These are phyloP conservation scores for Xylocampa areola DNA, from an alignment of 2,888 invertebrate genomes.

Conservation along the genomic window DNA sequence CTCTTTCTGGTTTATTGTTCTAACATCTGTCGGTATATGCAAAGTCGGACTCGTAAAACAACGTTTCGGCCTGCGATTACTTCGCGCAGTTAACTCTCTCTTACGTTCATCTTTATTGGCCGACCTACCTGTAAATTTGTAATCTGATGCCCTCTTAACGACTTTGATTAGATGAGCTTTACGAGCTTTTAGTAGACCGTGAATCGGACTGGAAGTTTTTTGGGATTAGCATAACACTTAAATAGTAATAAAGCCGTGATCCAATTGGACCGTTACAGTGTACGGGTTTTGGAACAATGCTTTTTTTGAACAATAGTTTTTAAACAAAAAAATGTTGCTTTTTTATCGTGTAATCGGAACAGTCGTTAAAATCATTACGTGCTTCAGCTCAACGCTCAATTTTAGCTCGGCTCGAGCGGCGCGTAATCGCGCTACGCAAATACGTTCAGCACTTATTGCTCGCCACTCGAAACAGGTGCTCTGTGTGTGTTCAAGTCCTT, in stretches of 20 bases:
- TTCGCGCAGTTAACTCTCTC: slow-evolving; percentile 84
- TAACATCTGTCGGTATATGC: slow-evolving; percentile 86
- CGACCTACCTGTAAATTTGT: slow-evolving; percentile 84
- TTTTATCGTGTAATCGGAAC: slow-evolving; percentile 50
- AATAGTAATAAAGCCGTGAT: slow-evolving; percentile 48
- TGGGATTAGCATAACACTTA: slow-evolving; percentile 50
- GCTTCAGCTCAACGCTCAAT: slow-evolving; percentile 62
- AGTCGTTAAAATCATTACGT: slow-evolving; percentile 58
- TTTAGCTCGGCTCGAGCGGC: slow-evolving; percentile 68
- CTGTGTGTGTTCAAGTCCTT: slow-evolving; percentile 80
- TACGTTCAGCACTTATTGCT: slow-evolving; percentile 86
- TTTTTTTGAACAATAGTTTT: slow-evolving; percentile 29
- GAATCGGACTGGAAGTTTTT: slow-evolving; percentile 59
- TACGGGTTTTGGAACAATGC: slow-evolving; percentile 8
- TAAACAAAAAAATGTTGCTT: slow-evolving; percentile 36
- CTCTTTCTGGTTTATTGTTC: slow-evolving; percentile 82
- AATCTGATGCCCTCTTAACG: slow-evolving; percentile 78
- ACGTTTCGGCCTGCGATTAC: slow-evolving; percentile 78
- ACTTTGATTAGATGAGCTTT: slow-evolving; percentile 77
- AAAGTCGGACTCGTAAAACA: slow-evolving; percentile 84
- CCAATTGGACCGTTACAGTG: slow-evolving; percentile 28
- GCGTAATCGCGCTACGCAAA: slow-evolving; percentile 86
- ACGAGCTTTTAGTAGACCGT: slow-evolving; percentile 68
- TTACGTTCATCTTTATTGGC: slow-evolving; percentile 83
- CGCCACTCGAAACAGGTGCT: slow-evolving; percentile 81